Base-by-base conservation (phyloP, 2,797 vertebrate genomes). In the Scyliorhinus canicula region DNA sequence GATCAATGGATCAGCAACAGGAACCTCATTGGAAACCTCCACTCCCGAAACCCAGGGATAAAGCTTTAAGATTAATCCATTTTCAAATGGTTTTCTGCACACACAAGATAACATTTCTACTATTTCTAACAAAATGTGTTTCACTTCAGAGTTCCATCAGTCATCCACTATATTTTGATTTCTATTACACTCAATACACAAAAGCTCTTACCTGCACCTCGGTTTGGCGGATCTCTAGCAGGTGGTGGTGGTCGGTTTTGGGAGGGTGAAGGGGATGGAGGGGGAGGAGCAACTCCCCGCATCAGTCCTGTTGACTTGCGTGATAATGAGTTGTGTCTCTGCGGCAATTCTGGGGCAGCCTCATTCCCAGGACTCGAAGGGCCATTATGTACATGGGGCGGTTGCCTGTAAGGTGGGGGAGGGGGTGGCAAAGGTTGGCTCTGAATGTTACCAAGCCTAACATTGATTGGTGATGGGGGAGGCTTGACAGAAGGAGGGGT, bases 291-390 rank as follows among this genome's bases (percentile, higher is more conserved):
- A 16, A 97, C 96, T 95, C 96, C 98, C 97, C 97, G 96, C 93
- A 96, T 94, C 0, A 97, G 96, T 4, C 97, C 97, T 0, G 97
- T 95, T 0, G 97, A 97, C 95, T 98, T 99, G 97, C 98, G 98
- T 97, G 98, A 98, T 96, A 99, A 98, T 24, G 99, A 99, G 97
- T 99, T 99, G 96, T 98, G 98, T 96, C 98, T 98, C 97, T 98
- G 98, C 0, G 99, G 99, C 95, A 99, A 98, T 97, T 99, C 98
- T 0, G 99, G 99, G 82, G 98, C 98, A 0, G 97, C 97, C 11
- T 97, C 96, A 0, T 97, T 97, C 93, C 96, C 95, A 77, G 97
- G 97, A 90, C 98, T 98, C 79, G 98, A 97, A 0, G 98, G 97
- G 95, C 98, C 98, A 4, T 98, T 98, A 96, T 98, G 97, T 95